Evolutionary conservation across 1,140 invertebrate genomes (phyloP), one percentile per base, ranked within the genome.

Genomic region (Phocides pigmalion): DNA sequence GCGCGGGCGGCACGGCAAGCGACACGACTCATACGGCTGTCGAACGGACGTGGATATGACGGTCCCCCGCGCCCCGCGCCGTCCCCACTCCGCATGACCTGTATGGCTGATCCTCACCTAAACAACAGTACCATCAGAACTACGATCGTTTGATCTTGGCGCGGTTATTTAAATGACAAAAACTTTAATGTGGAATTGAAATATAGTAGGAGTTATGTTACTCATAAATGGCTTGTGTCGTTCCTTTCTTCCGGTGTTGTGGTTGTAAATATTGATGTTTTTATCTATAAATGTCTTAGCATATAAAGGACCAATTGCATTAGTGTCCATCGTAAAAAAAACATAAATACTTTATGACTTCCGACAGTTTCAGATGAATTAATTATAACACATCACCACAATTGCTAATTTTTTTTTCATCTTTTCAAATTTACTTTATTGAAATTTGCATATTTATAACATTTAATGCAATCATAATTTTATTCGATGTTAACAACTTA

Each of bases 1-100:
- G 64, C 42, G 64, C 63, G 5, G 39, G 56, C 16, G 82, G 42
- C 77, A 81, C 82, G 61, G 47, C 64, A n/a, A n/a, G n/a, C n/a
- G n/a, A n/a, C n/a, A n/a, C n/a, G 56, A 44, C 47, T 1, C 62
- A 68, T 15, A 51, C 59, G 37, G 61, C 32, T 42, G 79, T 84
- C 0, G 86, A 89, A 37, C 82, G 86, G 44, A 89, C 86, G 50
- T 89, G 86, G 86, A 89, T 89, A 71, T 89, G 83, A 89, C 83
- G 79, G 49, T 61, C 70, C 67, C 61, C 72, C 72, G 42, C 81
- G 74, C 68, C 65, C 72, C 49, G 68, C 68, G 42, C 75, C 49
- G 61, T 68, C 12, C 81, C 62, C 54, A 83, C 79, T 20, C 76
- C 77, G 28, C 75, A 82, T 16, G 81, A 87, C 47, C 73, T 87